Evolutionary conservation across 2,113 vertebrate genomes (phyloP).

Genomic region (Anoplopoma fimbria): DNA sequence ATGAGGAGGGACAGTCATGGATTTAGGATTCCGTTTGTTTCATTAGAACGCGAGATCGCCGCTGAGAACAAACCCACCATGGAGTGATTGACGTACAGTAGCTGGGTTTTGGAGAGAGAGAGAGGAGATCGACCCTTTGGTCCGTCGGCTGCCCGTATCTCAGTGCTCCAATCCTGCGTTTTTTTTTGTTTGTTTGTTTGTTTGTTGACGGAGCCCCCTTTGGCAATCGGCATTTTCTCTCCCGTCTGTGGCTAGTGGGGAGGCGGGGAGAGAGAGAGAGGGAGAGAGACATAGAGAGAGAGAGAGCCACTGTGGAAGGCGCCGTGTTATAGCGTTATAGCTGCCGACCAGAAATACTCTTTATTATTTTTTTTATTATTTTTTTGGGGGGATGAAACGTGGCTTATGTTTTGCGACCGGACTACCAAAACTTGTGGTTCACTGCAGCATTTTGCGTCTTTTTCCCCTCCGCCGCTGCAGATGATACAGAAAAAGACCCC

Average conservation of each 20-base stretch:
- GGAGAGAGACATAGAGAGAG: constrained; percentile 53
- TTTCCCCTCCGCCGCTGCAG: constrained; percentile 78
- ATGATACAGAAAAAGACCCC: constrained; percentile 76
- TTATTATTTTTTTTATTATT: constrained; percentile 66
- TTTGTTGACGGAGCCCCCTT: constrained; percentile 75
- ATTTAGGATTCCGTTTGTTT: constrained; percentile 71
- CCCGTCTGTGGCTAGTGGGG: constrained; percentile 77
- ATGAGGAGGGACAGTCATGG: constrained; percentile 71
- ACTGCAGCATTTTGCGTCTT: constrained; percentile 83
- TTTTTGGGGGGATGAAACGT: constrained; percentile 67
- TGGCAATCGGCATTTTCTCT: constrained; percentile 77
- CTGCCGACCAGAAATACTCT: constrained; percentile 61
- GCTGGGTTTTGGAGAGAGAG: constrained; percentile 65
- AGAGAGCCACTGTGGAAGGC: constrained; percentile 74
- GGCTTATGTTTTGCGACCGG: constrained; percentile 67
- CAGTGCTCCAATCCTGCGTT: constrained; percentile 73
- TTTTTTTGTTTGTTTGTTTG: background rate
- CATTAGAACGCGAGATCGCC: constrained; percentile 61
- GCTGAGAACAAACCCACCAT: constrained; percentile 71
- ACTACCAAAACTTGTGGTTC: constrained; percentile 76
- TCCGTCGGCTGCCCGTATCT: constrained; percentile 61
- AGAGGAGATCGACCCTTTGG: constrained; percentile 74
- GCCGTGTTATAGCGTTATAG: constrained; percentile 62
- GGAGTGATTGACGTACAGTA: constrained; percentile 75
- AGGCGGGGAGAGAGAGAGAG: constrained; percentile 70